Evolutionary conservation across 1,140 invertebrate species (phyloP), one percentile per base, ranked within the genome.

Genomic region (Papilio xuthus): DNA sequence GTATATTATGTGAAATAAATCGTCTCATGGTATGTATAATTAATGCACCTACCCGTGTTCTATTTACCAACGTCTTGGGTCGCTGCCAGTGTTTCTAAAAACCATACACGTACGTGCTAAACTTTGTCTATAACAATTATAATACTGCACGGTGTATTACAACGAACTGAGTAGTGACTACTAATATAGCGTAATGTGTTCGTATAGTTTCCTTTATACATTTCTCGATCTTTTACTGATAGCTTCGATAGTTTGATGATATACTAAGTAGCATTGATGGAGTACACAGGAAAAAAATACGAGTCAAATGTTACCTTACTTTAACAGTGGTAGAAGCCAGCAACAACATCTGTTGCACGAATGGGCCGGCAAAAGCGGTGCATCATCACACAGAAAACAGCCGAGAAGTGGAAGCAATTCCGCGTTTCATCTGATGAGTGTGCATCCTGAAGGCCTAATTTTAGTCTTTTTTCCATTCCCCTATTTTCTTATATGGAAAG

Each of bases 31-130:
- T 88, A 85, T 88, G 86, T 87, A 88, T 88, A 87, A 89, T 86
- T 88, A 88, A 90, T 88, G 84, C 89, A 85, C 85, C 84, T 88
- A 85, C 87, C 85, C 83, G 80, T 83, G 84, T 80, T 89, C 86
- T 87, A 88, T 89, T 89, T 89, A 89, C 87, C 85, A 84, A 80
- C 77, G 82, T 84, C 80, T 90, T 87, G 74, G 74, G 53, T 76
- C 56, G 74, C n/a, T 76, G 74, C 74, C 74, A 88, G 74, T 63
- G 37, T 76, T 83, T 85, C 84, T 86, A 87, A 88, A 89, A 87
- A 89, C 88, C 85, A 89, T 87, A 88, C 85, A 85, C 81, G 84
- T 84, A 86, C 83, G 80, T 84, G 81, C 85, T 85, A 78, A 84
- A 82, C 85, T 83, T 83, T 84, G 82, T 82, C 82, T 84, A 81